Evolutionary conservation across 2,888 invertebrate genomes (phyloP), one percentile per base, ranked within the genome.

Genomic region (Lithosia quadra): DNA sequence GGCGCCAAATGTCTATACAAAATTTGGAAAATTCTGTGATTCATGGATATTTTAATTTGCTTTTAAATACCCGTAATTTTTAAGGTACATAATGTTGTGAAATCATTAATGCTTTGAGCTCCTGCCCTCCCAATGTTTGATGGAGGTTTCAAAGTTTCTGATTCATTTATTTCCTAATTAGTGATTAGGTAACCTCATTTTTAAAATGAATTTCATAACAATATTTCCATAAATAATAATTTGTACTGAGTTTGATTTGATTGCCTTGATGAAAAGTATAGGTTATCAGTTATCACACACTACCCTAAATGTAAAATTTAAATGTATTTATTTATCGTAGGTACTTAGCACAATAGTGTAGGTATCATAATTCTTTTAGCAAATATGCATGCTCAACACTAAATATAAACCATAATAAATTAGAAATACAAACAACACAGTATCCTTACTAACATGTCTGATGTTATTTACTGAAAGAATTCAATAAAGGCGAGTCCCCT

Each of bases 381-480:
- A 22, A 24, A 60, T 8, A 22, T n/a, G 2, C 59, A 24, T 13
- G 11, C 18, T 61, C 22, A 43, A 24, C 28, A n/a, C 15, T 55
- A 21, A 22, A 7, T 18, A 36, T 24, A 55, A 53, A 62, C 22
- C 18, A 21, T 18, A 36, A 22, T n/a, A 39, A 13, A 11, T n/a
- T n/a, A 8, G 24, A 33, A 49, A 21, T 58, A 59, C 15, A n/a
- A 15, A 21, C 5, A 59, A 21, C 13, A 66, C 15, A 53, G 53
- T 34, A 53, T 10, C 22, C 18, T 21, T n/a, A n/a, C 11, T 43
- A 22, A 59, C 28, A 43, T 11, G 21, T 58, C 49, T 33, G 34
- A 49, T 36, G 60, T 57, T 68, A 60, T 64, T 68, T 53, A 55
- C 68, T 43, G 59, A 68, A 68, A 69, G 55, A 66, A 76, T 49